Conservation (phyloP, 2,888 invertebrate species). For the Lepidocyrtinus sp. region DNA sequence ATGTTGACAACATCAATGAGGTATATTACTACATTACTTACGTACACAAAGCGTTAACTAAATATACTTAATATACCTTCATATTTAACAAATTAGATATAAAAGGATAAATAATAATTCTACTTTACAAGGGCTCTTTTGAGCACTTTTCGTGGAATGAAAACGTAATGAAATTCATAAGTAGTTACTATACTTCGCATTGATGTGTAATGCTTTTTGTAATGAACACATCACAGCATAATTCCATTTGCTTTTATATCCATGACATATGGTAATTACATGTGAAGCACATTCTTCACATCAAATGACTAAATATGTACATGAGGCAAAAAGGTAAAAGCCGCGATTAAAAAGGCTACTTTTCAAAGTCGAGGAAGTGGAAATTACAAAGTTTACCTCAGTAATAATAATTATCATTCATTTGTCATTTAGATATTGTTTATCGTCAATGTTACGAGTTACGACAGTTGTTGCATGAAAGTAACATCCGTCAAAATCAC, state of each 20-base stretch:
- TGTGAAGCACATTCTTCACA: background rate
- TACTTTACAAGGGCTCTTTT: background rate
- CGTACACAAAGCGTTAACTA: no score
- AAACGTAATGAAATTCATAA: background rate
- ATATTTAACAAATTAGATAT: no score
- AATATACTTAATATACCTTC: no score
- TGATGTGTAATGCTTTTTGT: background rate
- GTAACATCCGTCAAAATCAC: background rate
- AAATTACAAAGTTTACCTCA: conserved; percentile 7
- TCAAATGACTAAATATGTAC: no score
- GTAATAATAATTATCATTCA: background rate
- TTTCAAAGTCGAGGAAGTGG: background rate
- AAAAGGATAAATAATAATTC: background rate
- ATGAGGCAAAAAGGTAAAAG: no score
- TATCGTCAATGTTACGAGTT: background rate
- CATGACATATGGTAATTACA: background rate
- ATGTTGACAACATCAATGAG: background rate
- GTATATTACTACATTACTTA: no score
- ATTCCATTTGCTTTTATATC: background rate
- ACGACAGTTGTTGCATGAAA: no score
- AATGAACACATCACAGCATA: background rate
- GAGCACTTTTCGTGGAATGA: background rate
- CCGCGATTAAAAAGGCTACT: background rate
- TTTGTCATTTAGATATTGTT: conserved; percentile 2
- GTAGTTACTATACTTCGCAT: no score